phyloP scores from a whole-genome alignment of 2,888 invertebrate species.

The Aricia artaxerxes region DNA sequence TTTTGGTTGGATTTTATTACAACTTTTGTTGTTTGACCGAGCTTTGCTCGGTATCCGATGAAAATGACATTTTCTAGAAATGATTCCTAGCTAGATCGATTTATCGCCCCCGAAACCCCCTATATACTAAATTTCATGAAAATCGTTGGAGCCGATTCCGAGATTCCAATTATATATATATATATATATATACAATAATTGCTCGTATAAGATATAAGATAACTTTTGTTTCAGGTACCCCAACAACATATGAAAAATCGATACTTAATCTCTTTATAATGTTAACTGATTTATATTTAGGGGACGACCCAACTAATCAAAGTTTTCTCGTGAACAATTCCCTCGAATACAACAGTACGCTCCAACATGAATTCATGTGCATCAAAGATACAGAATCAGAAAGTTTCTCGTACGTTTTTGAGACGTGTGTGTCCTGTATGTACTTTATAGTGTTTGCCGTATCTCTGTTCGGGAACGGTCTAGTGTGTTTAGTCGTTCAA shows the following conservation, averaged over 20 bases:
- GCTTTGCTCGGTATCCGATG: no score
- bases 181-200: no score
- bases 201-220: no score
- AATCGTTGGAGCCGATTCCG: no score
- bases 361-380: slow-evolving; percentile 35
- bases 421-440: slow-evolving; percentile 83
- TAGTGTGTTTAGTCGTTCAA: slow-evolving; percentile 93
- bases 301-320: not conserved
- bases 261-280: not conserved
- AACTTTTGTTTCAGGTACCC: not conserved
- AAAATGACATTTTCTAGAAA: no score
- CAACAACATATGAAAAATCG: not conserved
- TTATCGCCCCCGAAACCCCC: no score
- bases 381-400: slow-evolving; percentile 53
- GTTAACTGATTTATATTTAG: not conserved
- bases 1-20: no score
- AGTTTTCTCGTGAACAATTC: slow-evolving; percentile 31
- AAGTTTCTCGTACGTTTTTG: slow-evolving; percentile 77
- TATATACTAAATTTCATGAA: no score
- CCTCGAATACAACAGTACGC: slow-evolving; percentile 35
- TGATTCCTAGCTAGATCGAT: no score
- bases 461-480: slow-evolving; percentile 86
- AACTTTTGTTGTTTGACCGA: no score
- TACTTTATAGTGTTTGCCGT: slow-evolving; percentile 86
- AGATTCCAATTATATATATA: no score